phyloP scores from a whole-genome alignment of 2,113 vertebrate genomes.

The Plecturocebus donacophilus region DNA sequence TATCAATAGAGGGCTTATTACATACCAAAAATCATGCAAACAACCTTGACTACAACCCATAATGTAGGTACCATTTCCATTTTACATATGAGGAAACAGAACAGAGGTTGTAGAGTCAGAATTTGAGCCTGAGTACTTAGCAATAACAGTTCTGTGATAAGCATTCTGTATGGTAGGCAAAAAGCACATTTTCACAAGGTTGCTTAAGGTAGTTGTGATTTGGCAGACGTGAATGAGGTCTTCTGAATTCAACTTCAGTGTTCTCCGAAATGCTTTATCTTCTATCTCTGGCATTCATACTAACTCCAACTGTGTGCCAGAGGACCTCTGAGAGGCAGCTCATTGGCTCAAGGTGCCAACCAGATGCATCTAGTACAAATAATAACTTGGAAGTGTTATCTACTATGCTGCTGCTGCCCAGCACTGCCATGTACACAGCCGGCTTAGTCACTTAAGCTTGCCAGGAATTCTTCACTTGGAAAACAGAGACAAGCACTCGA shows the following conservation, averaged over 20 bases:
- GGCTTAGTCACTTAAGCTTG: not conserved
- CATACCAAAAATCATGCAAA: not conserved
- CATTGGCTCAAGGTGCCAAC: not conserved
- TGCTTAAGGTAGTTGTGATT: not conserved
- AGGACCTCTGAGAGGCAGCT: not conserved
- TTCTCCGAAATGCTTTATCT: not conserved
- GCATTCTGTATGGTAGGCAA: no score
- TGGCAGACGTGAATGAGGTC: not conserved
- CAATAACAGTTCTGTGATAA: not conserved
- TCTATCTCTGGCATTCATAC: not conserved
- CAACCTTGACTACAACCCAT: not conserved
- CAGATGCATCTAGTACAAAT: not conserved
- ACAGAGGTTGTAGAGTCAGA: not conserved
- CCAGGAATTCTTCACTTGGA: not conserved
- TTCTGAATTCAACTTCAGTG: not conserved
- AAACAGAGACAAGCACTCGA: not conserved
- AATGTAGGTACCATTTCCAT: not conserved
- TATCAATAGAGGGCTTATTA: not conserved
- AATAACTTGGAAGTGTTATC: not conserved
- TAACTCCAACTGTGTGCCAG: not conserved
- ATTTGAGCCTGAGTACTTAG: not conserved
- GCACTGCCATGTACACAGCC: not conserved
- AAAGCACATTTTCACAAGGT: not conserved
- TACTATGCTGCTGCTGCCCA: not conserved
- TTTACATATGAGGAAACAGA: not conserved